Conservation (phyloP, 2,797 vertebrate species). For the Sebastes minor region DNA sequence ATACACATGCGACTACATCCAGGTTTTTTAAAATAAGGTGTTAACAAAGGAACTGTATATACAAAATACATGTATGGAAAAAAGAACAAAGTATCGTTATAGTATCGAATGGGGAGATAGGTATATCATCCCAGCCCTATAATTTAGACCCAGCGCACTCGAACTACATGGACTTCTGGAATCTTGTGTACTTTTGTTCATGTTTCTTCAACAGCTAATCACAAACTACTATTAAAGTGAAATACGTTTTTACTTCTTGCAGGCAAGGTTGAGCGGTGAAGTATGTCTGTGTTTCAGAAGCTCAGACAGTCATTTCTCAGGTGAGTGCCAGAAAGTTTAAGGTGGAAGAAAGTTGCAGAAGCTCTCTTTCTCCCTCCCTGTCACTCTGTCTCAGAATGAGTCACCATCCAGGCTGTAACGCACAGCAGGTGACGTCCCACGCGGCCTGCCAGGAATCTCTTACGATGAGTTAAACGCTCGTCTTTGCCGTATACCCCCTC, state of each 20-base stretch:
- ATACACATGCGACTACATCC: too few species aligned
- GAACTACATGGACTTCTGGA: not conserved
- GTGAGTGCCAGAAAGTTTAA: constrained; percentile 22
- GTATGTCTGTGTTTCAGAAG: not conserved
- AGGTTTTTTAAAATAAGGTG: accelerated
- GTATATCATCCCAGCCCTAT: not conserved
- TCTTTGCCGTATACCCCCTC: constrained; percentile 13
- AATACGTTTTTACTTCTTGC: not conserved
- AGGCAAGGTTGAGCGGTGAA: not conserved
- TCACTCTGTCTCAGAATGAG: constrained; percentile 38
- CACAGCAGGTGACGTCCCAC: constrained; percentile 31
- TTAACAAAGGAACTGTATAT: too few species aligned
- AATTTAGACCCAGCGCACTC: not conserved
- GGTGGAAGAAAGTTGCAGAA: constrained; percentile 22
- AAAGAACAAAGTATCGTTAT: too few species aligned
- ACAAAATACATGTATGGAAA: too few species aligned
- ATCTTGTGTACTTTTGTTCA: not conserved
- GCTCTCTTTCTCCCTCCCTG: not conserved
- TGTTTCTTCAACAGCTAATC: not conserved
- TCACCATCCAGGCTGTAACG: constrained; percentile 37
- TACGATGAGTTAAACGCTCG: constrained; percentile 50
- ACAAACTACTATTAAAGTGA: not conserved
- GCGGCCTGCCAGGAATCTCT: constrained; percentile 36
- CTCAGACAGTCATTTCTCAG: constrained; percentile 1
- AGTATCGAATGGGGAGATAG: not conserved